Percentiles rank a stretch among this genome's conserved stretches.
Conservation (phyloP, 2,113 vertebrate species). For the Phalacrocorax pelagicus region DNA sequence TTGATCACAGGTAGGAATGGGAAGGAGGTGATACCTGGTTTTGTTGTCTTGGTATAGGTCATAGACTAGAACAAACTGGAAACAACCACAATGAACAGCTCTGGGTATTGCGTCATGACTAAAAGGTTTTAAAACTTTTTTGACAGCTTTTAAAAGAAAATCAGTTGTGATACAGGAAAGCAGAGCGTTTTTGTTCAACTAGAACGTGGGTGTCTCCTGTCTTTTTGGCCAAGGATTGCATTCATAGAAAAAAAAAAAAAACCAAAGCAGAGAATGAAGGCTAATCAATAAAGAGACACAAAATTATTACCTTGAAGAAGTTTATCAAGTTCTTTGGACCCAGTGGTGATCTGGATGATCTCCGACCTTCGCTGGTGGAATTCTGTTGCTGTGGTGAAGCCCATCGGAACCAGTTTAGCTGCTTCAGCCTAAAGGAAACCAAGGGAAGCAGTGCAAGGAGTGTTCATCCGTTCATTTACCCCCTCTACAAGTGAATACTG, state of each 20-base stretch:
- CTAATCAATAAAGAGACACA: background rate
- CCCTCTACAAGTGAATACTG: background rate
- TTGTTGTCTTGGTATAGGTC: background rate
- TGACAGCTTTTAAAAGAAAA: background rate
- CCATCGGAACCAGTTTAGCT: constrained; percentile 95
- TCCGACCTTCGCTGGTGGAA: constrained; percentile 96
- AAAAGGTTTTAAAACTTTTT: background rate
- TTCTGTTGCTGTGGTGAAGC: constrained; percentile 96
- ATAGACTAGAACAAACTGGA: background rate
- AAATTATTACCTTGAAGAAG: constrained; percentile 84
- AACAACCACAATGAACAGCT: background rate
- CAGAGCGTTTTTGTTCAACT: background rate
- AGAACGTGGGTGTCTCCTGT: accelerated
- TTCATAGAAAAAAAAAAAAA: too few species aligned
- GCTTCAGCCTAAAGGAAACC: constrained; percentile 83
- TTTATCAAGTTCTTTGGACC: constrained; percentile 96
- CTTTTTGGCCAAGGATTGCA: background rate
- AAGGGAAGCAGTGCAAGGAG: background rate
- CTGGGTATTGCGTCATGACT: background rate
- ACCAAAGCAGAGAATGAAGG: background rate
- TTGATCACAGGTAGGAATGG: background rate
- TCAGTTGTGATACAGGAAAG: background rate
- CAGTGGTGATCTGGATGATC: constrained; percentile 98
- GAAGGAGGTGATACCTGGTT: background rate
- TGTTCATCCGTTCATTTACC: accelerated